A percentile compares a stretch with the other conserved stretches of the same genome.
These are phyloP conservation scores for Ophiothrix spiculata DNA, from an alignment of 35 echinoderm and acorn worm species.

Conservation along the genomic window DNA sequence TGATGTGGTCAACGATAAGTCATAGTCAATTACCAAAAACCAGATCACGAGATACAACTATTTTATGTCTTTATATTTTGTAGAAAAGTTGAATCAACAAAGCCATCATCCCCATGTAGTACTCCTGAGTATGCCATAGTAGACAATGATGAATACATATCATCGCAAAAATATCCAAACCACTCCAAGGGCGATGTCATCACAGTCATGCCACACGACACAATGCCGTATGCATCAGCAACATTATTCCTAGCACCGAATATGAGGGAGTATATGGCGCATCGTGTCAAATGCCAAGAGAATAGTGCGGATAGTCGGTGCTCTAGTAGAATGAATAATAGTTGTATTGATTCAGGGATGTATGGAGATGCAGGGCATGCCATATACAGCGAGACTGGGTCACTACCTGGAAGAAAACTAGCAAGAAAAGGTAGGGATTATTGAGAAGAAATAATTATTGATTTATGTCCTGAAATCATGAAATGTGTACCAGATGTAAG, in stretches of 20 bases:
- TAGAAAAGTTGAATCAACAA: not conserved
- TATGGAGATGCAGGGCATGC: not conserved
- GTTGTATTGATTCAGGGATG: not conserved
- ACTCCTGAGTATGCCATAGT: conserved; percentile 63
- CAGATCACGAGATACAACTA: no score
- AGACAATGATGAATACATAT: conserved; percentile 44
- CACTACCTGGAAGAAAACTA: no score
- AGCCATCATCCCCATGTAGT: conserved; percentile 12
- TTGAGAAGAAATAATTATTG: no score
- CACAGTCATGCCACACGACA: conserved; percentile 27
- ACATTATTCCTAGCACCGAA: conserved; percentile 57
- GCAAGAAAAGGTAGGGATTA: no score
- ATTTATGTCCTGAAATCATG: no score
- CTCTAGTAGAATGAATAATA: not conserved
- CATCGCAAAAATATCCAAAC: not conserved
- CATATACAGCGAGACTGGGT: not conserved
- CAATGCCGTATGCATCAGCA: conserved; percentile 69
- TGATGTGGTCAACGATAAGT: no score
- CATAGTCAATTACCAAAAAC: no score
- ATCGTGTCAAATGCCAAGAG: conserved; percentile 54
- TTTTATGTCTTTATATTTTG: not conserved
- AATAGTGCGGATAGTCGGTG: no score
- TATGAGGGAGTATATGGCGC: no score
- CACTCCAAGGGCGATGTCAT: not conserved
- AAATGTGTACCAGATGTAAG: no score